A percentile compares a stretch with the other conserved stretches of the same genome.
Conservation (phyloP, 23 tunicate genomes). For the Ciona savignyi region DNA sequence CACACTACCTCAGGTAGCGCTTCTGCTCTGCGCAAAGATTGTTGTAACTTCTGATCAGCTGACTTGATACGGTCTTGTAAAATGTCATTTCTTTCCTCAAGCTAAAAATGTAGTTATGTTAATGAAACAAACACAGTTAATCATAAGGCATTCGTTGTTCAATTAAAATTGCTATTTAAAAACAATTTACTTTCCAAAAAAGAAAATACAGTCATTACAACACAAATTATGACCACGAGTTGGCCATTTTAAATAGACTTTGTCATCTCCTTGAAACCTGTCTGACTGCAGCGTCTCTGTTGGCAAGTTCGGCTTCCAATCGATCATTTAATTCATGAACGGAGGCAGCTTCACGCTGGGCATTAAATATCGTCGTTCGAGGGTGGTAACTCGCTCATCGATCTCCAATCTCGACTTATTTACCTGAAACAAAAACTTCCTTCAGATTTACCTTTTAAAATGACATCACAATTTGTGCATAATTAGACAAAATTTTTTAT, state of each 20-base stretch:
- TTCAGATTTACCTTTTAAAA: too few relatives aligned
- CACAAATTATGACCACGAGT: too few relatives aligned
- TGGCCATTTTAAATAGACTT: too few relatives aligned
- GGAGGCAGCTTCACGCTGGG: constrained; percentile 75
- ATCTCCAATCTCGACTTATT: constrained; percentile 28
- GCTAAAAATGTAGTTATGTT: too few relatives aligned
- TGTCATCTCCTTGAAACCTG: constrained; percentile 31
- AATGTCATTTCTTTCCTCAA: constrained; percentile 61
- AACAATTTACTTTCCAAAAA: too few relatives aligned
- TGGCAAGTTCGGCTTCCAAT: constrained; percentile 77
- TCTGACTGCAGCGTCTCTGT: constrained; percentile 41
- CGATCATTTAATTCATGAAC: constrained; percentile 68
- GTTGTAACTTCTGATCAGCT: constrained; percentile 60
- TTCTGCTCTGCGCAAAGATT: constrained; percentile 85
- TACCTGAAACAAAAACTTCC: constrained; percentile 23
- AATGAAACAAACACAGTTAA: too few relatives aligned
- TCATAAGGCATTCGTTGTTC: too few relatives aligned
- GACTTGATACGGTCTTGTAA: constrained; percentile 40
- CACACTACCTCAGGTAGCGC: constrained; percentile 92
- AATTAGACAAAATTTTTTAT: too few relatives aligned
- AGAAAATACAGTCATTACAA: too few relatives aligned
- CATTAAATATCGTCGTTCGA: constrained; percentile 77
- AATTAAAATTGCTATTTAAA: too few relatives aligned
- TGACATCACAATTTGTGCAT: too few relatives aligned
- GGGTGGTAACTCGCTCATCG: constrained; percentile 65